Conservation (phyloP, 2,888 invertebrate species). For the Dusona sp. region DNA sequence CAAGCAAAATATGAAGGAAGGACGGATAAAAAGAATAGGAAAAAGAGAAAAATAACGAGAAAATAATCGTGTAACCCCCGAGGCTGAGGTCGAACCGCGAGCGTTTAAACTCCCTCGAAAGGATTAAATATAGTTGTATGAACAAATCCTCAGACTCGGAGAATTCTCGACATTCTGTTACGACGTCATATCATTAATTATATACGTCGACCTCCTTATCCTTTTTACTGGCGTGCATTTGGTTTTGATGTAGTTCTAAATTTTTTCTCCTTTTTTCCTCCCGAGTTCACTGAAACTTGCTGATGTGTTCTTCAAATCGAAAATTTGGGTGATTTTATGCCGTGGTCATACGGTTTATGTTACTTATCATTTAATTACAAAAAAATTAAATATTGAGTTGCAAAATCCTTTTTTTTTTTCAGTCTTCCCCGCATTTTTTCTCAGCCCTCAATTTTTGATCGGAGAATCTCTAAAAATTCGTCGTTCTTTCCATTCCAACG, state of each 20-base stretch:
- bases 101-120: slow-evolving; percentile 57
- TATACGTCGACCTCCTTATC: slow-evolving; percentile 41
- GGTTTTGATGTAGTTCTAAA: slow-evolving; percentile 15
- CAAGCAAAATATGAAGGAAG: slow-evolving; percentile 24
- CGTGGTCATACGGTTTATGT: background rate
- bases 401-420: background rate
- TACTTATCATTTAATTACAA: background rate
- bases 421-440: background rate
- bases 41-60: slow-evolving; percentile 30
- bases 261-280: background rate
- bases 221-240: slow-evolving; percentile 48
- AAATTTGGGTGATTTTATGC: background rate
- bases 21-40: background rate
- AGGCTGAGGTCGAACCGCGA: slow-evolving; percentile 53
- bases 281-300: background rate
- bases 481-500: background rate
- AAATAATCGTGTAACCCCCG: slow-evolving; percentile 54
- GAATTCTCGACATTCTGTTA: slow-evolving; percentile 56
- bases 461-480: background rate
- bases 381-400: background rate
- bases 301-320: slow-evolving; percentile 10
- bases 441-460: background rate
- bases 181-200: slow-evolving; percentile 59
- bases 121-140: slow-evolving; percentile 24
- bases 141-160: slow-evolving; percentile 26